Evolutionary conservation across 2,888 invertebrate species (phyloP).

Genomic region (Ophion slaviceki): DNA sequence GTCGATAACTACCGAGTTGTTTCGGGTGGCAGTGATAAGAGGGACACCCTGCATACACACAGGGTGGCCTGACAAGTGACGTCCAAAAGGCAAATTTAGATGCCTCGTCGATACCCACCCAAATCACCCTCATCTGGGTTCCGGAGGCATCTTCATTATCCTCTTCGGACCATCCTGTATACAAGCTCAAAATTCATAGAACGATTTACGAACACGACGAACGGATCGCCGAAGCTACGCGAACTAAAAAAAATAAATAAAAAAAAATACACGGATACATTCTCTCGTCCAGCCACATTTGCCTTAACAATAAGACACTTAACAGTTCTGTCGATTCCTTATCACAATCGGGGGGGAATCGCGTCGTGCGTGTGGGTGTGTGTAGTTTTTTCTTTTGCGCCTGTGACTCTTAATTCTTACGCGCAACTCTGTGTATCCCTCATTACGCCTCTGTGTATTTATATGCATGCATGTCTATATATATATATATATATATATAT

Average conservation of each 20-base stretch:
- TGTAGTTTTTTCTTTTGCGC: conserved; percentile 29
- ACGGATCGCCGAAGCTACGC: no score
- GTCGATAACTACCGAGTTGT: no score
- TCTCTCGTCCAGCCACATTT: conserved; percentile 79
- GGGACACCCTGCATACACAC: no score
- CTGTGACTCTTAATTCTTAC: conserved; percentile 12
- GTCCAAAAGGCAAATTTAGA: no score
- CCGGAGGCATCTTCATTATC: no score
- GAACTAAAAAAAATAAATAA: neutral
- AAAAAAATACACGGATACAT: conserved; percentile 54
- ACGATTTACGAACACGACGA: no score
- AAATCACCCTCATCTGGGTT: no score
- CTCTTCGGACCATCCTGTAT: no score
- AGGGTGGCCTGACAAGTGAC: no score
- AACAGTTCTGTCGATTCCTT: conserved; percentile 79
- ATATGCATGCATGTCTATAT: conserved; percentile 7
- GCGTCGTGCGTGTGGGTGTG: neutral
- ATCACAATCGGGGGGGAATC: conserved; percentile 65
- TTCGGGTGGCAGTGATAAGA: no score
- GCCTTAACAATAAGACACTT: conserved; percentile 83
- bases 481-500: neutral
- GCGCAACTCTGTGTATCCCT: conserved; percentile 40
- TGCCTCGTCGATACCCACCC: no score
- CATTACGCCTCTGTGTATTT: conserved; percentile 1
- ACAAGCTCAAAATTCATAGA: no score